Conservation (phyloP, 2,113 vertebrate genomes). For the Peromyscus maniculatus region DNA sequence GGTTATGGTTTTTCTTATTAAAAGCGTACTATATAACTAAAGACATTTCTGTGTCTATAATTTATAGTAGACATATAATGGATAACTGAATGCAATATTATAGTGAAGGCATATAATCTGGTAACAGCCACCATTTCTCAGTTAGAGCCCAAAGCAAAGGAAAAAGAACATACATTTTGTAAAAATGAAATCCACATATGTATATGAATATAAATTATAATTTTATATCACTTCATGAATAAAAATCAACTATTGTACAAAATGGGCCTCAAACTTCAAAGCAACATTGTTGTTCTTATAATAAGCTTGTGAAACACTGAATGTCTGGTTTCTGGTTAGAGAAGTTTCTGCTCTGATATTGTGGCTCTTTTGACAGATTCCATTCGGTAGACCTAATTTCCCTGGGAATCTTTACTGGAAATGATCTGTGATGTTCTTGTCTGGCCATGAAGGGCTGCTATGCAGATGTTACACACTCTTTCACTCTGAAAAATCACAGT, state of each 20-base stretch:
- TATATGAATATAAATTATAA: not conserved
- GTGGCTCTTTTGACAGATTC: constrained; percentile 72
- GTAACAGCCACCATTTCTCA: not conserved
- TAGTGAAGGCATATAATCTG: not conserved
- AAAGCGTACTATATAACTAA: not conserved
- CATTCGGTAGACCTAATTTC: constrained; percentile 79
- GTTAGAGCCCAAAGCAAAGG: not conserved
- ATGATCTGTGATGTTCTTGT: constrained; percentile 51
- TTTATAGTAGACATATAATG: too few relatives aligned
- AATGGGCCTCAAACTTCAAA: constrained; percentile 15
- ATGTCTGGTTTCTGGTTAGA: constrained; percentile 60
- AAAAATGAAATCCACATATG: not conserved
- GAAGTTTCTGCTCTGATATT: constrained; percentile 57
- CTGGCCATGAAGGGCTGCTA: constrained; percentile 64
- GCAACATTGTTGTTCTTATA: constrained; percentile 61
- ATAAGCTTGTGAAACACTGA: constrained; percentile 65
- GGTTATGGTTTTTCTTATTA: not conserved
- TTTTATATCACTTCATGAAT: not conserved
- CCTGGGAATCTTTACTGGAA: constrained; percentile 73
- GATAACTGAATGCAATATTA: not conserved
- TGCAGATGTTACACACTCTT: constrained; percentile 69
- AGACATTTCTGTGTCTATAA: not conserved
- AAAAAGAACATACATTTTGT: not conserved
- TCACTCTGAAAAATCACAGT: constrained; percentile 45
- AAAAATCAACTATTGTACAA: not conserved